Base-by-base conservation (phyloP, 2,113 vertebrate species). In the Anser brachyrhynchus region DNA sequence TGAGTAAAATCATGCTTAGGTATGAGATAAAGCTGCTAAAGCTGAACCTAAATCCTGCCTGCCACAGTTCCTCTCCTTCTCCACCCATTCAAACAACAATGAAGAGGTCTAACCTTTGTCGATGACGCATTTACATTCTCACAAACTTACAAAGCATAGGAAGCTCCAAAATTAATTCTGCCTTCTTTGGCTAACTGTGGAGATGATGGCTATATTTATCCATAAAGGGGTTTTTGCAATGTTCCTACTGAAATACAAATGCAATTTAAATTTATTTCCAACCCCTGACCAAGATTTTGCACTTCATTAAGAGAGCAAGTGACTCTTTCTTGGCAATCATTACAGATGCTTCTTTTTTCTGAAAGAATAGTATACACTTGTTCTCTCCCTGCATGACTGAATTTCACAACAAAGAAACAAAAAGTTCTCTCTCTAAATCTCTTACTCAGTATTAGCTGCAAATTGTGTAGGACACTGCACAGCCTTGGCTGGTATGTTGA, bases 281-380 rank as follows among this genome's bases (percentile, higher is more conserved):
- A 22, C 73, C n/a, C 39, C 31, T 72, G 22, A 74, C 57, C 57
- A 86, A 80, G 61, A 77, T 92, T 93, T 81, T 96, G 64, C 62
- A 77, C 46, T 43, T 93, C 51, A 71, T 74, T 92, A 88, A 91
- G 44, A 44, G 37, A 79, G 64, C 71, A 65, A 79, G 52, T 1
- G 3, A 94, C 26, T 76, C 84, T 66, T 86, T 85, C 80, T 90
- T 95, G 87, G 93, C 80, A 90, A 17, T 86, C 76, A 46, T 90
- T 65, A 93, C 79, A 96, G 64, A 72, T 72, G 52, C 61, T 94
- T 67, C 52, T 74, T 77, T 77, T 89, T 90, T 55, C 80, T 71
- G 61, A 72, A 94, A 92, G 84, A 94, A 88, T 95, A 92, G 52
- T 84, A 88, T 95, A 90, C 37, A 44, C 85, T 96, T 96, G 88